phyloP scores from a whole-genome alignment of 2,113 vertebrate genomes.

The Clarias magur region DNA sequence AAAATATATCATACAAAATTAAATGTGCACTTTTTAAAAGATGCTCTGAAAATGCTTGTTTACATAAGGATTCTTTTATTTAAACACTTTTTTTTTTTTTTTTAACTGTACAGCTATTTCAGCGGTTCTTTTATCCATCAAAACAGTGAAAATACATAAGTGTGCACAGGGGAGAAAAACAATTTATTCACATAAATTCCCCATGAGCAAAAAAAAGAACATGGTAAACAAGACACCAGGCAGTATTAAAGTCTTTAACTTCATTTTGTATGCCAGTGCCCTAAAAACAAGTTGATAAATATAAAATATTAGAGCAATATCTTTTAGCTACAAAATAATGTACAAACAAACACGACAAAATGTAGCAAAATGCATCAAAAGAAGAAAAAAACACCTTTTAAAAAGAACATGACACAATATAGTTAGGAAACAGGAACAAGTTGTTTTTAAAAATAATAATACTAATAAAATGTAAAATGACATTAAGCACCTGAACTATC shows the following conservation, averaged over 20 bases:
- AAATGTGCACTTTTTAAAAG: neutral
- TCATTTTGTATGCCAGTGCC: slow-evolving; percentile 63
- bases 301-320: slow-evolving; percentile 59
- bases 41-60: neutral
- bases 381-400: slow-evolving; percentile 32
- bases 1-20: neutral
- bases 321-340: slow-evolving; percentile 59
- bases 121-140: slow-evolving; percentile 55
- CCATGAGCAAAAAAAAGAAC: slow-evolving; percentile 28
- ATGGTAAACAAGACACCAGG: slow-evolving; percentile 57
- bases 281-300: slow-evolving; percentile 61
- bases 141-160: slow-evolving; percentile 63
- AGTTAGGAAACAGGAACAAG: slow-evolving; percentile 54
- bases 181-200: slow-evolving; percentile 52
- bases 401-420: slow-evolving; percentile 49
- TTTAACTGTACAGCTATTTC: slow-evolving; percentile 59
- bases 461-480: neutral
- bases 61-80: slow-evolving; percentile 65
- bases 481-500: slow-evolving; percentile 9
- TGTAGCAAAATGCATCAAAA: slow-evolving; percentile 47
- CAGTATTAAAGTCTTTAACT: slow-evolving; percentile 46
- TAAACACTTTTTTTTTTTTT: slow-evolving; percentile 47
- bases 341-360: slow-evolving; percentile 66
- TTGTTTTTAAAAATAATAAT: slow-evolving; percentile 27
- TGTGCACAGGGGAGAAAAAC: slow-evolving; percentile 46